Evolutionary conservation across 2,888 invertebrate species (phyloP), one percentile per base, ranked within the genome.

Genomic region (Amblyjoppa fuscipennis): DNA sequence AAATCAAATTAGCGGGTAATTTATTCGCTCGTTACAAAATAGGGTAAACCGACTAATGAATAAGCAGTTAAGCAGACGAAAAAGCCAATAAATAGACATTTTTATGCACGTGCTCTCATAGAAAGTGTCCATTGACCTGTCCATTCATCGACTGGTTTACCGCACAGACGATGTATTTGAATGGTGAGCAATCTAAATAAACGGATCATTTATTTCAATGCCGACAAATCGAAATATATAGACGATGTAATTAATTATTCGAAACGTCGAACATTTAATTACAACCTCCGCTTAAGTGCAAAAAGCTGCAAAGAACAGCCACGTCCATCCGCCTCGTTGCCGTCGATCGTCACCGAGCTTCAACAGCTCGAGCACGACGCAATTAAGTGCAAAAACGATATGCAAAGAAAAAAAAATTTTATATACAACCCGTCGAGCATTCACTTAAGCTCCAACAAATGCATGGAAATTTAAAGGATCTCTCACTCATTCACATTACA

Each of bases 361-460:
- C 2, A 31, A 61, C 28, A 31, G 31, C 13, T 61, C 28, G 20
- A 28, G 61, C 28, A 61, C 28, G 31, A 31, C 5, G 31, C 13
- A 31, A 61, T 61, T 31, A 31, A 61, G 9, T 16, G 31, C 0
- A 28, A 61, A 61, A 61, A 59, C 11, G n/a, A 9, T 13, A 9
- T 9, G 3, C 20, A 20, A 20, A 20, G 20, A 20, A 59, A 31
- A 31, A 61, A 61, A 61, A 16, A 13, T 11, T 13, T 31, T 4
- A 28, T 61, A 61, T 13, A 61, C 28, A 0, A 61, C 28, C 5
- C 9, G 13, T 16, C 11, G 28, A 13, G 31, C 31, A 61, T 31
- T 61, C 31, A 61, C 61, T 41, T 45, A 34, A 64, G 61, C 31
- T 64, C 31, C 61, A 25, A 41, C 5, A 68, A 68, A n/a, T 68